phyloP scores from a whole-genome alignment of 2,113 vertebrate genomes.

The Thalassoma bifasciatum region DNA sequence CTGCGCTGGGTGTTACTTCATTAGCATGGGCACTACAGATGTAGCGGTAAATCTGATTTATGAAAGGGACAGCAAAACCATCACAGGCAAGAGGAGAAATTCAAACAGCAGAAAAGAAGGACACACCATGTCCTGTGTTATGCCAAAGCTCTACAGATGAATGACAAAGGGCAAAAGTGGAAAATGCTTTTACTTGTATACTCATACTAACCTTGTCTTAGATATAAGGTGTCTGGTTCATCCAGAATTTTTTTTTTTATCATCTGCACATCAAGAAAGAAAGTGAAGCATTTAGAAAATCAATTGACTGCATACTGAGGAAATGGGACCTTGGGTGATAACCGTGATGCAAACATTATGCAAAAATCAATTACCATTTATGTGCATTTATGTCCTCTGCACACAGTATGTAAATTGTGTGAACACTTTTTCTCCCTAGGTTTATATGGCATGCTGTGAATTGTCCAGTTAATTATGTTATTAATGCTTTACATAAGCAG shows the following conservation, averaged over 20 bases:
- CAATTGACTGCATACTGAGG: slow-evolving; percentile 1
- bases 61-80: slow-evolving; percentile 56
- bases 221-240: no score
- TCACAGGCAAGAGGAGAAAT: slow-evolving; percentile 48
- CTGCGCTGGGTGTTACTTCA: slow-evolving; percentile 73
- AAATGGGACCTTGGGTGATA: slow-evolving; percentile 19
- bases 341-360: neutral
- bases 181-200: neutral
- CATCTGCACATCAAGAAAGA: neutral
- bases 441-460: slow-evolving; percentile 6
- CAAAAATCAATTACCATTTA: slow-evolving; percentile 14
- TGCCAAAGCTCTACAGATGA: slow-evolving; percentile 41
- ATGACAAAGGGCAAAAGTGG: slow-evolving; percentile 12
- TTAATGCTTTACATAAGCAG: no score
- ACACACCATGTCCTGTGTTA: slow-evolving; percentile 23
- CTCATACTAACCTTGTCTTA: no score
- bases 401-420: neutral
- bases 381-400: slow-evolving; percentile 5
- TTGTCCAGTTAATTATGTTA: neutral
- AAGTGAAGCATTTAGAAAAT: slow-evolving; percentile 23
- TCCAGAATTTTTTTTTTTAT: slow-evolving; percentile 6
- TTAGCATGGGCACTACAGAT: slow-evolving; percentile 78
- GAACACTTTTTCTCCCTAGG: neutral
- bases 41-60: slow-evolving; percentile 80
- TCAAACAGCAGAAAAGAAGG: slow-evolving; percentile 47